phyloP scores from a whole-genome alignment of 2,797 vertebrate species.

The Cirrhinus molitorella region DNA sequence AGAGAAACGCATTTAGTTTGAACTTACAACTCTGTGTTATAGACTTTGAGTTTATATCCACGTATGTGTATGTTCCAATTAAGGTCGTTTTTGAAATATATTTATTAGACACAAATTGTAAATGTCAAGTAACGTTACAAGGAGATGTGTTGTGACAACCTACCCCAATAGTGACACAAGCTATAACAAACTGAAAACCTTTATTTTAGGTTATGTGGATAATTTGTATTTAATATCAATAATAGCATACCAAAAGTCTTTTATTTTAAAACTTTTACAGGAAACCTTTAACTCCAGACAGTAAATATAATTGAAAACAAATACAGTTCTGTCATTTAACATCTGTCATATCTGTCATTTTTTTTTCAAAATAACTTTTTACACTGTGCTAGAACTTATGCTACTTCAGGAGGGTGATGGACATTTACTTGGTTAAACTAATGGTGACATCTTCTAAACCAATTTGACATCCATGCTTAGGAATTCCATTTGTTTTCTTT shows the following conservation, averaged over 20 bases:
- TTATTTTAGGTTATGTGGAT: neutral
- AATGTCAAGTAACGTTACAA: too few relatives aligned
- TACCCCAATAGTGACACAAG: neutral
- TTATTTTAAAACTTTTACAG: neutral
- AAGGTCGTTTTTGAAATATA: neutral
- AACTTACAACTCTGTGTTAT: neutral
- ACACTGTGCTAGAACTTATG: too few relatives aligned
- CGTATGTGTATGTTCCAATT: neutral
- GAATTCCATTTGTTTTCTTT: constrained; percentile 38
- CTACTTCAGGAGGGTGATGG: neutral
- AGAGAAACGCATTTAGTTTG: neutral
- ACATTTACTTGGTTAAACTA: neutral
- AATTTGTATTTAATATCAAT: neutral
- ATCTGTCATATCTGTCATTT: neutral
- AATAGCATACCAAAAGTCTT: neutral
- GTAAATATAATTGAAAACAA: neutral
- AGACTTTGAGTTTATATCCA: neutral
- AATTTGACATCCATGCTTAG: constrained; percentile 14
- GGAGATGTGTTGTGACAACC: neutral
- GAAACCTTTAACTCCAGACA: neutral
- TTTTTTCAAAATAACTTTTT: neutral
- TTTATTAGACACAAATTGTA: neutral
- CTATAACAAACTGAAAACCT: neutral
- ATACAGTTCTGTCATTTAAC: neutral
- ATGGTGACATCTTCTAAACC: neutral